These are phyloP conservation scores for Samia ricini DNA, from an alignment of 1,140 invertebrate species.

Conservation along the genomic window DNA sequence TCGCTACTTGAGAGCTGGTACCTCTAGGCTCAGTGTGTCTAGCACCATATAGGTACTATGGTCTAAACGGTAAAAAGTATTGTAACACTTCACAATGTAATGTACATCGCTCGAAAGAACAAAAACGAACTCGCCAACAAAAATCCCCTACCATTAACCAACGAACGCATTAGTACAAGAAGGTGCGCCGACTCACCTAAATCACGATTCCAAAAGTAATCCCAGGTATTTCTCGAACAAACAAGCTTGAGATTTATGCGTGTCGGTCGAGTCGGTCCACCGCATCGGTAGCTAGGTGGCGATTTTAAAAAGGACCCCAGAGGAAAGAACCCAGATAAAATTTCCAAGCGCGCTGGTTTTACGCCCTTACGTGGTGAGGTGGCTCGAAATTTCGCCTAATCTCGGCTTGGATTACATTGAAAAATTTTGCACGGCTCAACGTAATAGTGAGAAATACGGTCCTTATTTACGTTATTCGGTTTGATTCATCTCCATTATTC, in stretches of 20 bases:
- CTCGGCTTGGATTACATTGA: not conserved
- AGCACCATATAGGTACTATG: too few species aligned
- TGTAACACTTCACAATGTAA: too few species aligned
- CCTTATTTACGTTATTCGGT: too few species aligned
- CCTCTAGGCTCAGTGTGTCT: too few species aligned
- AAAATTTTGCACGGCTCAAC: not conserved
- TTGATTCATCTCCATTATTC: too few species aligned
- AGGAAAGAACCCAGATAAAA: not conserved
- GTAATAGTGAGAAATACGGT: too few species aligned
- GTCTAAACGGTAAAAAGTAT: too few species aligned
- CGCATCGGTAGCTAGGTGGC: not conserved
- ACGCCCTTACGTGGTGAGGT: not conserved
- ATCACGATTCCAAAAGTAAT: not conserved
- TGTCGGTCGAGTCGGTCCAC: not conserved
- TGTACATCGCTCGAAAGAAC: not conserved
- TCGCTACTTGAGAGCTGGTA: too few species aligned
- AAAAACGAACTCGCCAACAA: not conserved
- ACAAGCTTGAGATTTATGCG: conserved; percentile 3
- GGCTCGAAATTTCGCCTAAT: not conserved
- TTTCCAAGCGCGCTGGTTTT: not conserved
- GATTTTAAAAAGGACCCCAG: not conserved
- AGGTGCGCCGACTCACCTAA: not conserved
- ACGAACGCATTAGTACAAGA: not conserved
- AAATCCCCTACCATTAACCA: not conserved
- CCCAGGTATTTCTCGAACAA: not conserved